A percentile compares a stretch with the other conserved stretches of the same genome.
phyloP scores from a whole-genome alignment of 2,888 invertebrate species.

The Amphiduros pacificus region DNA sequence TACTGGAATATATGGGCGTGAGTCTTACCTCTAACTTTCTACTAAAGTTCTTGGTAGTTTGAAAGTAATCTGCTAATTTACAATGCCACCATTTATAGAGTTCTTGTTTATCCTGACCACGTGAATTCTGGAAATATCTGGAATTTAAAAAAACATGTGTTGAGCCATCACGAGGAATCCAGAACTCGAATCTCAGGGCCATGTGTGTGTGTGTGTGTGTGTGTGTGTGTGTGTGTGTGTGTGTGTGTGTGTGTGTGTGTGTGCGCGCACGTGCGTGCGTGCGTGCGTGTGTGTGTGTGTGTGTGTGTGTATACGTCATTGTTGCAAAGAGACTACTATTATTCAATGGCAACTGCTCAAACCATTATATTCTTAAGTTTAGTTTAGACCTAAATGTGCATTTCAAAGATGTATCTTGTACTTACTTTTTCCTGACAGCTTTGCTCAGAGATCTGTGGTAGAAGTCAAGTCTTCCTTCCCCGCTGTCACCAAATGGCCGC shows the following conservation, averaged over 20 bases:
- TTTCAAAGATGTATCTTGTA: conserved; percentile 19
- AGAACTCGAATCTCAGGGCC: no score
- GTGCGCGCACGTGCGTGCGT: no score
- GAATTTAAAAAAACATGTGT: neutral
- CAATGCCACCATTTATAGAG: conserved; percentile 15
- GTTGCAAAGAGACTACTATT: no score
- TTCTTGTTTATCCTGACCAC: neutral
- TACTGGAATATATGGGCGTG: neutral
- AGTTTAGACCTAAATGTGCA: no score
- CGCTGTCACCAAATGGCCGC: conserved; percentile 54
- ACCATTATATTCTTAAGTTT: no score
- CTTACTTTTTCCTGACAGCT: conserved; percentile 54
- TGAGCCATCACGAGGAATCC: no score
- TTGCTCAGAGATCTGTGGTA: conserved; percentile 56
- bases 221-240: no score
- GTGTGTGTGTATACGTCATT: no score
- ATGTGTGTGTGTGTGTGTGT: no score
- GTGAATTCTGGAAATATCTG: conserved; percentile 13
- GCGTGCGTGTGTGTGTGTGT: no score
- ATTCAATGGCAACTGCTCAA: no score
- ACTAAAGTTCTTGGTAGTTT: neutral
- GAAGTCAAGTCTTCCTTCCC: conserved; percentile 54
- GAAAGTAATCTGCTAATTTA: conserved; percentile 15
- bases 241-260: no score
- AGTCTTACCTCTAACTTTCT: conserved; percentile 14